Evolutionary conservation across 2,797 vertebrate species (phyloP), one percentile per base, ranked within the genome.

Genomic region (Mus minutoides): DNA sequence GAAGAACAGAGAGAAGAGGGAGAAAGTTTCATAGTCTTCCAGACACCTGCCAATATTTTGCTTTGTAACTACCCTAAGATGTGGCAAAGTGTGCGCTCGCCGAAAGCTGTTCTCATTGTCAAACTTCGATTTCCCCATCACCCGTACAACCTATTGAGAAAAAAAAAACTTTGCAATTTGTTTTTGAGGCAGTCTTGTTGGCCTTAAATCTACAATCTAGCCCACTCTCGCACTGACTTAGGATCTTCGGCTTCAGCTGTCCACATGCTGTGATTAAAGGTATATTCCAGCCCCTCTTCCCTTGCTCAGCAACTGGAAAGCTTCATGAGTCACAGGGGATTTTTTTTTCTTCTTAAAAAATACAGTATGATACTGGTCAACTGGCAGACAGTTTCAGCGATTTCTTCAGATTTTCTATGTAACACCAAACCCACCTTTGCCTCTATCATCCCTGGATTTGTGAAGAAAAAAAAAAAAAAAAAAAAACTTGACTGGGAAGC

Each of bases 31-130:
- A 16, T 52, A 80, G 29, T 4, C 86, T 95, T 94, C 86, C 31
- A 60, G 49, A 40, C 52, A 56, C 46, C 34, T 37, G 9, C 86
- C 11, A 56, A 67, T 71, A 58, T 62, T 94, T 6, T 43, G 93
- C 16, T 95, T 89, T 88, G 40, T 82, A 76, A 60, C 19, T 88
- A 79, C 17, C 40, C 34, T 69, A 69, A 96, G 89, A 88, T 43
- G 83, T 9, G 31, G 86, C 6, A 86, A 86, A 80, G 29, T 54
- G 3, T 29, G 6, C 67, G 5, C 21, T 37, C 56, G 37, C 80
- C 37, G 90, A 49, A 94, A 89, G 62, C n/a, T 9, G 10, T 49
- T 52, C 0, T 64, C 37, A 62, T 52, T 17, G 91, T 29, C 26
- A 89, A 82, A 92, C 1, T 82, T 73, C 49, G 5, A 16, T 78